Evolutionary conservation across 2,888 invertebrate species (phyloP).

Genomic region (Oscheius sp.): DNA sequence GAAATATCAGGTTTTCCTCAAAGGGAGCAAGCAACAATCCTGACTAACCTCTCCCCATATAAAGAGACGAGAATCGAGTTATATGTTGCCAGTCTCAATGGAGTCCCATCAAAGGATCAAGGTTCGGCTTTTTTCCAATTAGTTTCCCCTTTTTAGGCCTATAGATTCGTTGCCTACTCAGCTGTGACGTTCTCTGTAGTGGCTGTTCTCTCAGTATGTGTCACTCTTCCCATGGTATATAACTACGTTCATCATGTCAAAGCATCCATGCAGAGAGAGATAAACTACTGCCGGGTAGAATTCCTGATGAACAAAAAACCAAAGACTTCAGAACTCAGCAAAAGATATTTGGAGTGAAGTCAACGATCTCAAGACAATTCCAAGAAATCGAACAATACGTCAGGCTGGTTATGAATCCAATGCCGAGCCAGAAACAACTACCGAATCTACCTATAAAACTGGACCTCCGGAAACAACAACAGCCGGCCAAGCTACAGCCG

Average conservation of each 20-base stretch:
- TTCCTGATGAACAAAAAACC: neutral
- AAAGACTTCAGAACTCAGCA: slow-evolving; percentile 39
- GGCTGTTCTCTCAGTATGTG: slow-evolving; percentile 50
- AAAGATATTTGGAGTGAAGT: slow-evolving; percentile 50
- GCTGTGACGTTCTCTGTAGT: slow-evolving; percentile 55
- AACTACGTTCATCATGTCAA: slow-evolving; percentile 68
- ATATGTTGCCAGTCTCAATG: too few species aligned
- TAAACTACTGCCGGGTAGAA: slow-evolving; percentile 64
- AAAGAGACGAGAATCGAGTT: too few species aligned
- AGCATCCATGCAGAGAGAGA: slow-evolving; percentile 64
- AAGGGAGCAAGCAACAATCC: too few species aligned
- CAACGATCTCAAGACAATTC: slow-evolving; percentile 15
- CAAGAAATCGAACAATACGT: slow-evolving; percentile 54
- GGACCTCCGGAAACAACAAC: neutral
- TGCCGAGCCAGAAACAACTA: too few species aligned
- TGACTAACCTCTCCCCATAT: too few species aligned
- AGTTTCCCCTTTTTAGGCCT: slow-evolving; percentile 42
- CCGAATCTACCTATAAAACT: neutral
- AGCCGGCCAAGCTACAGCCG: neutral
- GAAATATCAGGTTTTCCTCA: too few species aligned
- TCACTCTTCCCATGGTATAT: slow-evolving; percentile 69
- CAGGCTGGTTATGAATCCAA: slow-evolving; percentile 31
- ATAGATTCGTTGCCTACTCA: slow-evolving; percentile 55
- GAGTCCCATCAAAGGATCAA: slow-evolving; percentile 6
- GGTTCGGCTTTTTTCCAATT: neutral